Base-by-base conservation (phyloP, 92 coral and sea anemone genomes). In the Ricordea florida region DNA sequence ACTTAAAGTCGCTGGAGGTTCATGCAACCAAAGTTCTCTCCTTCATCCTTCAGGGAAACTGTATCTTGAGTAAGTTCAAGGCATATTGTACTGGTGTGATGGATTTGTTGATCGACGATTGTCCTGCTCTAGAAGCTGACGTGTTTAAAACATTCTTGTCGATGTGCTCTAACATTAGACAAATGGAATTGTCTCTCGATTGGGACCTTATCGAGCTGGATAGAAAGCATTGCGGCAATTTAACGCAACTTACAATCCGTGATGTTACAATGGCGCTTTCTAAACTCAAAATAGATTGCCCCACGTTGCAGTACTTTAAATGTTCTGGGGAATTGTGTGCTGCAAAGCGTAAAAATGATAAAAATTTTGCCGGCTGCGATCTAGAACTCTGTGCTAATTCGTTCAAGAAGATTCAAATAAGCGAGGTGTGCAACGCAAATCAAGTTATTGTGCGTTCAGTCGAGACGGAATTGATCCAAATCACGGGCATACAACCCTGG, bases 241-340 rank as follows among this genome's bases (percentile, higher is more conserved):
- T 90, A 10, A 34, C 55, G 25, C 85, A 90, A 47, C 56, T 90
- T 10, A 80, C 76, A 10, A 66, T 90, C 51, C 69, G 89, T 26
- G 97, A 83, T 15, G 86, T 78, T 1, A 25, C 76, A 17, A 60
- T 75, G 76, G 66, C 66, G 23, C 73, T 83, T 9, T 52, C 56
- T 10, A 75, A 47, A 38, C 62, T 90, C 28, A 71, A 79, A 43
- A 41, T 90, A 21, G 83, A 83, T 52, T 90, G 97, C 46, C 93
- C 97, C 21, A 42, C 70, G 1, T 85, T 90, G 1, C 72, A 76
- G 52, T 64, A 82, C 17, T 90, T 90, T 55, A 90, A 87, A 55
- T 87, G 89, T 24, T 71, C 78, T 17, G 90, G 93, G 13, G 76
- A 68, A 30, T 33, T 30, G 10, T 38, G 33, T n/a, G 90, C 97